Evolutionary conservation across 2,888 invertebrate species (phyloP), one percentile per base, ranked within the genome.

Genomic region (Xiphydria camelus): DNA sequence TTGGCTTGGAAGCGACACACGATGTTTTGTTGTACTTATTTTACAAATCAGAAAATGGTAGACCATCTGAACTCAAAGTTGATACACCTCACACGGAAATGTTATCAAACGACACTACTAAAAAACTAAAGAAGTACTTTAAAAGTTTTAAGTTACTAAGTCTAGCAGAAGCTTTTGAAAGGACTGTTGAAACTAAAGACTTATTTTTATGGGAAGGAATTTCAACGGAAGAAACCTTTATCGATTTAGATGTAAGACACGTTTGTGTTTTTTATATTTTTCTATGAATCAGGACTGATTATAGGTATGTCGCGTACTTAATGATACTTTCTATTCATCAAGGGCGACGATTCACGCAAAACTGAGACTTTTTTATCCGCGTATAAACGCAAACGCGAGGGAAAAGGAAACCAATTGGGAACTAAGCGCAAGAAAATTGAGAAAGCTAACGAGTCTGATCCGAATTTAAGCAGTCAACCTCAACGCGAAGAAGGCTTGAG

Each of bases 21-120:
- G 32, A 45, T 7, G 22, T 51, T 22, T 26, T 29, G 1, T 12
- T 60, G 4, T 47, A 43, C 35, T 38, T 60, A 19, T 15, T 20
- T 5, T 60, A 59, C 25, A 38, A 48, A 10, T 34, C 41, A 4
- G 21, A 45, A n/a, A 46, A 49, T 29, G 31, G 26, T 14, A 29
- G 34, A n/a, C 57, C 55, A 18, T 33, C 20, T 15, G 42, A 39
- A 31, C 9, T 57, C 9, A 26, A 9, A 4, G 21, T 48, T 12
- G 59, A 53, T 20, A 14, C 29, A 5, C 22, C 36, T 6, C 25
- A 19, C 6, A 14, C 20, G 1, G 10, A 47, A 19, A 3, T 4
- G 4, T 22, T 50, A 10, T 23, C 47, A 1, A 12, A 29, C 2
- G 18, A 15, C 6, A 7, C 12, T 3, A 9, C 21, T 7, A 4